phyloP scores from a whole-genome alignment of 2,113 vertebrate genomes.

The Ondatra zibethicus region DNA sequence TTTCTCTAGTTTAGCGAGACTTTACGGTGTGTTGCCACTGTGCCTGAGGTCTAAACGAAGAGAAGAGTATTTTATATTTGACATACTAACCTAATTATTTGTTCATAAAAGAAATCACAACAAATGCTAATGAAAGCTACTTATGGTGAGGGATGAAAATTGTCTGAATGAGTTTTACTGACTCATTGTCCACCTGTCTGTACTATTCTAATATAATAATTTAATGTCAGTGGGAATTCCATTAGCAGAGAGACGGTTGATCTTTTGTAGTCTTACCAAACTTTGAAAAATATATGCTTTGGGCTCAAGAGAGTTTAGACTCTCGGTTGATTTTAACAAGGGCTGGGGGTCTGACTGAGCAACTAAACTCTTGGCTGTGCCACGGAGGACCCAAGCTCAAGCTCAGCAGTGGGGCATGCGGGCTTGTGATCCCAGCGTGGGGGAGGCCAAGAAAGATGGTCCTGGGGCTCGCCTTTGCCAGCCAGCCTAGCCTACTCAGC shows the following conservation, averaged over 20 bases:
- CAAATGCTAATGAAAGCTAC: background rate
- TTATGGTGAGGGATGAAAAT: background rate
- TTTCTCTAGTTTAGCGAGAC: background rate
- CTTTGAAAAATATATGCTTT: constrained; percentile 36
- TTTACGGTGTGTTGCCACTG: background rate
- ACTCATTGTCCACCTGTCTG: background rate
- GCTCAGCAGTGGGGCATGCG: background rate
- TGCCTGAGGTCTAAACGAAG: background rate
- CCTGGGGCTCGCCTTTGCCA: background rate
- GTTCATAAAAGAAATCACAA: background rate
- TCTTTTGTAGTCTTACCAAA: constrained; percentile 22
- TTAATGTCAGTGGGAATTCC: background rate
- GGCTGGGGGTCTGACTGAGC: too few species aligned
- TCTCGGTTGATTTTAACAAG: too few species aligned
- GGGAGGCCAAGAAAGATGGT: too few species aligned
- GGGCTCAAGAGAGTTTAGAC: background rate
- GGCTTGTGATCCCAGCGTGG: background rate
- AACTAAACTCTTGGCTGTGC: background rate
- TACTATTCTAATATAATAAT: constrained; percentile 36
- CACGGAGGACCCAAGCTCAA: background rate
- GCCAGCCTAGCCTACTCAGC: background rate
- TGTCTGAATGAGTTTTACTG: background rate
- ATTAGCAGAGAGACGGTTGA: background rate
- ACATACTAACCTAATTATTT: background rate
- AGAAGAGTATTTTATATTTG: background rate